These are phyloP conservation scores for Augiades crinisus DNA, from an alignment of 2,888 invertebrate genomes.

Conservation along the genomic window DNA sequence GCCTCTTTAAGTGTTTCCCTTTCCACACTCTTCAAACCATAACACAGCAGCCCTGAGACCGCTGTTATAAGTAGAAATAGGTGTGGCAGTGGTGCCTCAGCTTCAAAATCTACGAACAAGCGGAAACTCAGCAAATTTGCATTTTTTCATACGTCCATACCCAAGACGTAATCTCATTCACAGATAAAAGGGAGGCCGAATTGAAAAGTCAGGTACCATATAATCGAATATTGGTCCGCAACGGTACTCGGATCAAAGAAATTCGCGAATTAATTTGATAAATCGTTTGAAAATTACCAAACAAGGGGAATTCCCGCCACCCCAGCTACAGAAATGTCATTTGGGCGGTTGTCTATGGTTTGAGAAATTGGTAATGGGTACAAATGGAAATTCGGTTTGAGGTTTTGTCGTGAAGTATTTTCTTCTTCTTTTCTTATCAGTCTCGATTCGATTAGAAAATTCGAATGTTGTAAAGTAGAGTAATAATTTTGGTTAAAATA, in stretches of 20 bases:
- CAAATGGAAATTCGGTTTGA: too few relatives aligned
- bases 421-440: too few relatives aligned
- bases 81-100: too few relatives aligned
- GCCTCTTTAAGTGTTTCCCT: too few relatives aligned
- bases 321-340: slow-evolving; percentile 57
- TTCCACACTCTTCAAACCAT: too few relatives aligned
- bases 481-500: too few relatives aligned
- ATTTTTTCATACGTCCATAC: neutral
- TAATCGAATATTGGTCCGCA: slow-evolving; percentile 66
- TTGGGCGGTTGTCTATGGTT: slow-evolving; percentile 48
- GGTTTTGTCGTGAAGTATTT: too few relatives aligned
- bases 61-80: too few relatives aligned
- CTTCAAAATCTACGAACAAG: too few relatives aligned
- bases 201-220: slow-evolving; percentile 69
- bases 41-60: too few relatives aligned
- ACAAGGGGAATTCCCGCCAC: slow-evolving; percentile 61
- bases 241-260: slow-evolving; percentile 67
- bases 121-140: neutral
- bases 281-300: slow-evolving; percentile 64
- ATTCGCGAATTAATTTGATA: slow-evolving; percentile 65
- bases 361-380: slow-evolving; percentile 22
- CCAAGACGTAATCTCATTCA: slow-evolving; percentile 40
- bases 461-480: too few relatives aligned
- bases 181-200: slow-evolving; percentile 62
- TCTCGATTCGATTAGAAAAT: too few relatives aligned